phyloP scores from a whole-genome alignment of 2,113 vertebrate genomes.

The Leucoraja erinaceus region DNA sequence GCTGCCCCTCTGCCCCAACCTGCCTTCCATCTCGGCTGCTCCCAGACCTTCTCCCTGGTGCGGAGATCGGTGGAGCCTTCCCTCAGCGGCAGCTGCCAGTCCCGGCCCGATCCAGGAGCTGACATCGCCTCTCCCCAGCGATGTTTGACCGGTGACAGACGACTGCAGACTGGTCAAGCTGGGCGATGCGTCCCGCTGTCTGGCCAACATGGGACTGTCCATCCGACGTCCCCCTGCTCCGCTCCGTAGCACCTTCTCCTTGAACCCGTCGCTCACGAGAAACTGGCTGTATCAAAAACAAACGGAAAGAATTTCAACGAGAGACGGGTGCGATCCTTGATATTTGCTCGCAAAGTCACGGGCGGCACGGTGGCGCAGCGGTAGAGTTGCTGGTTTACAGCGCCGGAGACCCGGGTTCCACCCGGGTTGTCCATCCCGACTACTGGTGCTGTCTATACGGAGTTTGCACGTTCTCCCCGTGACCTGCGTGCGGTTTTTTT shows the following conservation, averaged over 20 bases:
- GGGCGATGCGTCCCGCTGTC: slow-evolving; percentile 24
- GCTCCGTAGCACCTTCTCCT: background rate
- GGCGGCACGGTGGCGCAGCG: too few relatives aligned
- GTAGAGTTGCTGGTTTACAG: too few relatives aligned
- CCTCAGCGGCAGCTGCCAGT: background rate
- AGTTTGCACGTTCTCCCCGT: too few relatives aligned
- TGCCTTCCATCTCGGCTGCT: background rate
- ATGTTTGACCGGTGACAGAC: slow-evolving; percentile 44
- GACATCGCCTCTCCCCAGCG: slow-evolving; percentile 41
- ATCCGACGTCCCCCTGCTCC: background rate
- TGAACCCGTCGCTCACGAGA: background rate
- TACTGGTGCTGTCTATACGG: too few relatives aligned
- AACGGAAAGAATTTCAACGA: background rate
- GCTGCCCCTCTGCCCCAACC: slow-evolving; percentile 55
- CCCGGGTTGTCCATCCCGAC: too few relatives aligned
- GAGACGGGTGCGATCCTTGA: too few relatives aligned
- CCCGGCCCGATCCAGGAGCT: background rate
- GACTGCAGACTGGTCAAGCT: slow-evolving; percentile 26
- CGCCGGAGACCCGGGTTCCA: too few relatives aligned
- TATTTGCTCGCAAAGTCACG: too few relatives aligned
- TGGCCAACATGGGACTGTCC: background rate
- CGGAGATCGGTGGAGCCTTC: background rate
- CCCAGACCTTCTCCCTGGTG: background rate
- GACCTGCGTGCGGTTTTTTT: too few relatives aligned
- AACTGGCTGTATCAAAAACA: background rate